phyloP scores from a whole-genome alignment of 1,140 invertebrate genomes.

The Drosophila busckii region DNA sequence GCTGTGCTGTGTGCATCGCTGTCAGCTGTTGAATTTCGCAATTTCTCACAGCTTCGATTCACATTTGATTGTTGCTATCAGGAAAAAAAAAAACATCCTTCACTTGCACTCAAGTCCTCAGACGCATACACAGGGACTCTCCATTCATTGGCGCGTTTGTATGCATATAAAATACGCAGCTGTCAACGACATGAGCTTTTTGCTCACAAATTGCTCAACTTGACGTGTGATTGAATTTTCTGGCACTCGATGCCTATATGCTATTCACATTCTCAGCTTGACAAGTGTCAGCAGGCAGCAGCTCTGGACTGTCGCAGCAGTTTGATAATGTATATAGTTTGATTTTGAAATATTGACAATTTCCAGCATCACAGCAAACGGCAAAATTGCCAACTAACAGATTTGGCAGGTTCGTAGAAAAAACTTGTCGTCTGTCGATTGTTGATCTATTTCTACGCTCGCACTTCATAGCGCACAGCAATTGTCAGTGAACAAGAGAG shows the following conservation, averaged over 20 bases:
- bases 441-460: no score
- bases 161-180: constrained; percentile 31
- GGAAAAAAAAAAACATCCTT: constrained; percentile 52
- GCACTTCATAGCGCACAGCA: no score
- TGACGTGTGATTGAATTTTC: constrained; percentile 73
- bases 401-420: no score
- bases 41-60: constrained; percentile 52
- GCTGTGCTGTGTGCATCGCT: constrained; percentile 18
- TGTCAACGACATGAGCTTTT: constrained; percentile 39
- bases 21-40: constrained; percentile 52
- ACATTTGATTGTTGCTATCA: constrained; percentile 63
- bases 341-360: no score
- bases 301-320: no score
- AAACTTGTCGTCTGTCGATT: no score
- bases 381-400: no score
- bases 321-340: no score
- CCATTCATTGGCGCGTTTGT: neutral
- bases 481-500: no score
- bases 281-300: no score
- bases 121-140: neutral
- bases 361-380: no score
- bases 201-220: constrained; percentile 26
- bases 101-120: neutral
- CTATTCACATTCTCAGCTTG: constrained; percentile 29
- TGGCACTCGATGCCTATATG: constrained; percentile 42